Evolutionary conservation across 2,797 vertebrate genomes (phyloP), one percentile per base, ranked within the genome.

Genomic region (Thripadectes ignobilis): DNA sequence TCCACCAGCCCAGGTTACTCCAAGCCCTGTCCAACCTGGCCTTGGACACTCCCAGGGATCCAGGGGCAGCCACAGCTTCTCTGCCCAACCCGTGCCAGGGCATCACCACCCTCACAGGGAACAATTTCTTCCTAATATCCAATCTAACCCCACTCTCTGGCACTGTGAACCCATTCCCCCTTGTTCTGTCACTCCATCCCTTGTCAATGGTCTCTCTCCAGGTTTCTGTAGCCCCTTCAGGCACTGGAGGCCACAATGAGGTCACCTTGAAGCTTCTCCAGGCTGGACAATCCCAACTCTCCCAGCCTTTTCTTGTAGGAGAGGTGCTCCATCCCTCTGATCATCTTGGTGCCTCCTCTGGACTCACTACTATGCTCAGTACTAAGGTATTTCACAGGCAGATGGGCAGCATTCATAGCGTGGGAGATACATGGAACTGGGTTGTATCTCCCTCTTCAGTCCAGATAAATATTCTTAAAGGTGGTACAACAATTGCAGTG

Each of bases 151-250:
- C 29, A 16, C 10, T 38, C 29, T 69, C 38, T 45, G 17, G 4
- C 43, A 20, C 0, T 38, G 26, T 2, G 17, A 39, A 75, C 23
- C 13, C 45, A 73, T 66, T 39, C 29, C 13, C 51, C 62, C 5
- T 5, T 2, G 4, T 49, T 21, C 36, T 43, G 36, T 15, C 22
- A 2, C 27, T 63, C 2, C 58, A 43, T 6, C 52, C 16, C 1
- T 9, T 62, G 24, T 0, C 1, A 14, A 26, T 24, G 14, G 12
- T 34, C 20, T n/a, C 13, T 73, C 38, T 43, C 38, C 2, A 1
- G 10, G 1, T 18, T 52, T 66, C 14, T 46, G n/a, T 0, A 0
- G 11, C 23, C 4, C 24, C n/a, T 39, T 59, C 46, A 67, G n/a
- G 39, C 13, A 12, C 63, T 26, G 32, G 16, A 46, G 16, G 22